Evolutionary conservation across 2,113 vertebrate genomes (phyloP), one percentile per base, ranked within the genome.

Genomic region (Dasypus novemcinctus): DNA sequence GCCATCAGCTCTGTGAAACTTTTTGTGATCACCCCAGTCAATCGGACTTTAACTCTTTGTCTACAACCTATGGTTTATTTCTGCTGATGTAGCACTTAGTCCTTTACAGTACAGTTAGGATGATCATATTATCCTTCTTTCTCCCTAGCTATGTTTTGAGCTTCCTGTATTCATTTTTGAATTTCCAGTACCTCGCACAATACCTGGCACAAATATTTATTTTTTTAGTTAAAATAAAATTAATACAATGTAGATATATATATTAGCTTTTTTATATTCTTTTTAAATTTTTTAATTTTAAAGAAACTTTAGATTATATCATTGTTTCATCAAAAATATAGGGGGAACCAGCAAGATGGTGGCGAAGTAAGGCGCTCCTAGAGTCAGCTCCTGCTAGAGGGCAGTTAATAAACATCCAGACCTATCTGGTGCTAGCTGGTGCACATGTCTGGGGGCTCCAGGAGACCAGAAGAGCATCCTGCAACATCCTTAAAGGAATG

Each of bases 221-320:
- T 87, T n/a, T 46, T 75, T 49, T 4, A 49, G 18, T 64, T 82
- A 94, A 87, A 81, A 61, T 85, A 88, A 86, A 93, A 63, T 68
- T 6, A 87, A 52, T 87, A 27, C n/a, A 59, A 82, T 54, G 13
- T 72, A 87, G 18, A n/a, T 68, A 74, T 38, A 1, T 61, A 43
- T 86, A 49, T 10, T 49, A 49, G 46, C 8, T 49, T 49, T 49
- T 49, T 49, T 49, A 49, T 9, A 49, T 49, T 49, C 46, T 49
- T 9, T 49, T 9, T 49, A 10, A 10, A 49, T 49, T 49, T 49
- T 49, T 49, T 49, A 49, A 10, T 49, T 49, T 49, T 49, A 49
- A 49, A 49, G 46, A 49, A 49, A 11, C 46, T 49, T 49, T 49
- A 49, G 46, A 49, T 49, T 49, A 49, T 49, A 49, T 49, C 8